Evolutionary conservation across 2,888 invertebrate genomes (phyloP).

Genomic region (Anodontia alba): DNA sequence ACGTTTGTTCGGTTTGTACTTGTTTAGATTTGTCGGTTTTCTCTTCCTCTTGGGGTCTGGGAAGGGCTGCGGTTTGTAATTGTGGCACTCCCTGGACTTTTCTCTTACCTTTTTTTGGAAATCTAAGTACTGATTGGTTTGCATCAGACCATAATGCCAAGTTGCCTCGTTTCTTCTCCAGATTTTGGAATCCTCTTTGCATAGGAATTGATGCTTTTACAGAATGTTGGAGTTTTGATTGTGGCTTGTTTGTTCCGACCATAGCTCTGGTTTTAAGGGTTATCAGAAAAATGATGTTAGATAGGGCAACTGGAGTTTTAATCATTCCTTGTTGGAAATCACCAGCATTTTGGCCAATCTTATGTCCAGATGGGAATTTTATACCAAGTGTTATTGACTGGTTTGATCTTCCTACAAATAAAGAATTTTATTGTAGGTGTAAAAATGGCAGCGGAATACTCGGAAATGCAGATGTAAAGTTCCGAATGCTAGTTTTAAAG

Average conservation of each 20-base stretch:
- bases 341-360: neutral
- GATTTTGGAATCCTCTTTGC: neutral
- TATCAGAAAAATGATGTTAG: neutral
- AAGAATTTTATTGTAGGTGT: no score
- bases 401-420: no score
- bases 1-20: no score
- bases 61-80: no score
- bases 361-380: neutral
- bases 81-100: no score
- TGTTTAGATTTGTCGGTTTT: no score
- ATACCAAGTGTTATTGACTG: neutral
- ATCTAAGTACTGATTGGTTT: constrained; percentile 20
- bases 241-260: constrained; percentile 11
- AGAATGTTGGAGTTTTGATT: neutral
- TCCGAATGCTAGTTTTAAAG: no score
- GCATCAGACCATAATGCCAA: constrained; percentile 21
- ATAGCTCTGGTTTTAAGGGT: neutral
- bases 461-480: no score
- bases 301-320: neutral
- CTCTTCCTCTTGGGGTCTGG: no score
- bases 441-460: no score
- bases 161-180: neutral
- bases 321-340: neutral
- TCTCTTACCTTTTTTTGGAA: neutral
- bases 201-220: neutral